Base-by-base conservation (phyloP, 2,113 vertebrate genomes). In the Tricholaema leucomelas region DNA sequence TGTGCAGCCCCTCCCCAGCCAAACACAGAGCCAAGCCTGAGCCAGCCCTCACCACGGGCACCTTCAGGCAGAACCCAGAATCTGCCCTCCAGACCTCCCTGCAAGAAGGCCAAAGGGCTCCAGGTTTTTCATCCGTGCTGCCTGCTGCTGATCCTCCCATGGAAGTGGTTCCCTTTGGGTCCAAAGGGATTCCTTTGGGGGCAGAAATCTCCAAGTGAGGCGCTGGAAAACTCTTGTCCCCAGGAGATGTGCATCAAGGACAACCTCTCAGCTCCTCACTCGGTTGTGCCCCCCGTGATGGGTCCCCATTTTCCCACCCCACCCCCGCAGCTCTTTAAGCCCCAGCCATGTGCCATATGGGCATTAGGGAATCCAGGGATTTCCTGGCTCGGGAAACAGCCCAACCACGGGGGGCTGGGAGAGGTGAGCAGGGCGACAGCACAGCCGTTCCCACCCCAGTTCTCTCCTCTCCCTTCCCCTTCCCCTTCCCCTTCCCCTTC, bases 391-490 rank as follows among this genome's bases (percentile, higher is more conserved):
- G 19, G 76, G 46, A 13, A 58, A 60, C 33, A 56, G 6, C 36
- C 56, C 0, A 0, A 6, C 44, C 17, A 7, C 0, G 6, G 19
- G 33, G 15, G 3, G 0, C 2, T 1, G 17, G 40, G 31, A 40
- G 31, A 72, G 35, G 35, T 2, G 1, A 66, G 42, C 23, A 66
- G 23, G 16, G 55, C 1, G 3, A 11, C 8, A 2, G 0, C 0
- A 0, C 20, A 28, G 48, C 67, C 1, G 1, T 40, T 88, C 72
- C 6, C 1, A 30, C 4, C 46, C 46, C 46, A 48, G 18, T 20
- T 46, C 20, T 20, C 44, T 7, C 16, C 15, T 9, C 17, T 44
- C 9, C 17, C 19, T 11, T 44, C 44, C 44, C 44, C 17, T 44
- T 44, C 42, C 16, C 42, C 42, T 44, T 18, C 44, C 17, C 44